Evolutionary conservation across 2,113 vertebrate species (phyloP).

Genomic region (Pimephales promelas): DNA sequence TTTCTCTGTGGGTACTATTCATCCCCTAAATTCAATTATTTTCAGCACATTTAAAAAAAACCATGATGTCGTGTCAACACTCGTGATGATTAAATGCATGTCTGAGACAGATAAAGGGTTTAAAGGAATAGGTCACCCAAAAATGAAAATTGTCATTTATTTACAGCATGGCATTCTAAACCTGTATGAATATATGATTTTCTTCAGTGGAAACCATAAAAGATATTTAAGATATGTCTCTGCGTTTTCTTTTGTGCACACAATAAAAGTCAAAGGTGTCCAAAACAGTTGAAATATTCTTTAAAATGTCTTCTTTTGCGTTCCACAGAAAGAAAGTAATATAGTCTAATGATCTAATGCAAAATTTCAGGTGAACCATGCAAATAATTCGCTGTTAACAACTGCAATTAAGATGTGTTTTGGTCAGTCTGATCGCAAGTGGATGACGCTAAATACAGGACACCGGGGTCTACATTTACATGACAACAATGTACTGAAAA

Average conservation of each 20-base stretch:
- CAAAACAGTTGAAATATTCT: neutral
- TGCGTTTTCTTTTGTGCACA: neutral
- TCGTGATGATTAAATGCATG: neutral
- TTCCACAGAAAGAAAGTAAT: neutral
- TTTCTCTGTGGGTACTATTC: neutral
- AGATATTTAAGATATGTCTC: neutral
- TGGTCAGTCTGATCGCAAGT: too few species aligned
- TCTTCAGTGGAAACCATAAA: neutral
- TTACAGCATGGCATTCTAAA: neutral
- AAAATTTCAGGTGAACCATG: neutral
- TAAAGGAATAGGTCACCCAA: neutral
- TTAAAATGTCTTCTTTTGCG: neutral
- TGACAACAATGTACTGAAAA: too few species aligned
- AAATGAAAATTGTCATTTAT: neutral
- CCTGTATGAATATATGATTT: neutral
- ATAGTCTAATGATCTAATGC: neutral
- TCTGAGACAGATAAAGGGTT: neutral
- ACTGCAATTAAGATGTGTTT: too few species aligned
- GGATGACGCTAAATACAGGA: too few species aligned
- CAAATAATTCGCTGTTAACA: too few species aligned
- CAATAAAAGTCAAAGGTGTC: neutral
- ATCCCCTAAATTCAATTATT: conserved; percentile 1
- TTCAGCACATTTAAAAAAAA: neutral
- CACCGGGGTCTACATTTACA: too few species aligned
- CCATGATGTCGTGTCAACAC: neutral